Base-by-base conservation (phyloP, 2,113 vertebrate genomes). In the Mirounga angustirostris region DNA sequence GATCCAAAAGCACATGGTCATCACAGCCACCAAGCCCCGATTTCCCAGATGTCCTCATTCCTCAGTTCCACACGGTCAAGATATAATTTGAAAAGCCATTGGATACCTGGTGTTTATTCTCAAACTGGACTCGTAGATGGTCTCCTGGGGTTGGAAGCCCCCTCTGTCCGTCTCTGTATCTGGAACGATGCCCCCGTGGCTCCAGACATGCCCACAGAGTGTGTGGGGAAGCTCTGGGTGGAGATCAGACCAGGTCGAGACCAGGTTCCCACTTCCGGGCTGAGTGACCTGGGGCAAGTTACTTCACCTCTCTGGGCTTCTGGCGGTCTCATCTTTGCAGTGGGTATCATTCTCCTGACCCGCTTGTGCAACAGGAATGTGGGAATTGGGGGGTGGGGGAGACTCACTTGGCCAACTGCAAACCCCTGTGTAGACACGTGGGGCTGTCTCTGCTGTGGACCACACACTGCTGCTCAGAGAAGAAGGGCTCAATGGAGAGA, bases 401-500 rank as follows among this genome's bases (percentile, higher is more conserved):
- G 93, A 46, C 9, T 56, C 0, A 3, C 78, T 63, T 16, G 65
- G 76, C 36, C n/a, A 6, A 65, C 43, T 28, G 19, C 1, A n/a
- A 46, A 43, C 5, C 26, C 46, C 79, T 4, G 5, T 7, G 61
- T 30, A 36, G 33, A 71, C 1, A 0, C 0, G 1, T 2, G 43
- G 71, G 58, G 30, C 63, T 14, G 10, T 65, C 80, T 78, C 43
- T 59, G 46, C 56, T 46, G 33, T 14, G 18, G 7, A 22, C 26
- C 22, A 1, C 0, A 11, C 15, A n/a, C 21, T 12, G 1, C 0
- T 4, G 30, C 46, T 30, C 54, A 71, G 87, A 14, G 46, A 56
- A 21, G 43, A 61, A 71, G 28, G 65, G 78, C 76, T 71, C 21
- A 0, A 52, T 2, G 5, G 14, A 14, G 13, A 80, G 36, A 22